phyloP scores from a whole-genome alignment of 2,113 vertebrate species.

The Talpa occidentalis region DNA sequence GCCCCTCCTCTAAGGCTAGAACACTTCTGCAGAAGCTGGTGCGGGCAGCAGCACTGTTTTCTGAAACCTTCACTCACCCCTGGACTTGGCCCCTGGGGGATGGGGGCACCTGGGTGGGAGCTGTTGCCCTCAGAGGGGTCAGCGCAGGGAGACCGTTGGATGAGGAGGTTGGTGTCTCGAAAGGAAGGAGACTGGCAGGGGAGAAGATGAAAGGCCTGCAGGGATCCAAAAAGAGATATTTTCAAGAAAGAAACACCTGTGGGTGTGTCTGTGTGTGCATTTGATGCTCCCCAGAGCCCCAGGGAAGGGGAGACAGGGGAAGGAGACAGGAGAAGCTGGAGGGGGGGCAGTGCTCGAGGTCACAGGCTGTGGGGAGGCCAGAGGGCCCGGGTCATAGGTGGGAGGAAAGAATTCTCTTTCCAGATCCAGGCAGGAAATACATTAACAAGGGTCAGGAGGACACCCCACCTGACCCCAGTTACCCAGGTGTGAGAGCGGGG shows the following conservation, averaged over 20 bases:
- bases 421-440: neutral
- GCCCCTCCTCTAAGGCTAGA: neutral
- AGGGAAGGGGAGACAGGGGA: no score
- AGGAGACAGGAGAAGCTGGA: neutral
- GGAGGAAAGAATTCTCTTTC: neutral
- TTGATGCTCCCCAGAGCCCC: neutral
- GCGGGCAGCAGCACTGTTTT: neutral
- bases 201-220: neutral
- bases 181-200: neutral
- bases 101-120: neutral
- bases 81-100: no score
- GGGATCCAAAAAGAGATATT: neutral
- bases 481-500: neutral
- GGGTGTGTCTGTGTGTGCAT: no score
- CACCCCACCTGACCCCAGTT: neutral
- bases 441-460: neutral
- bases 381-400: neutral
- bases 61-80: neutral
- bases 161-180: neutral
- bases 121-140: neutral
- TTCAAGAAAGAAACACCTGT: neutral
- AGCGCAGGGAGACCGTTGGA: neutral
- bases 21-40: neutral
- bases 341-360: neutral
- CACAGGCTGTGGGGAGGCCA: neutral